Percentiles rank a stretch among this genome's conserved stretches.
These are phyloP conservation scores for Turritopsis dohrnii DNA, from an alignment of 30 jellyfish, hydroid and myxozoan species.

Conservation along the genomic window DNA sequence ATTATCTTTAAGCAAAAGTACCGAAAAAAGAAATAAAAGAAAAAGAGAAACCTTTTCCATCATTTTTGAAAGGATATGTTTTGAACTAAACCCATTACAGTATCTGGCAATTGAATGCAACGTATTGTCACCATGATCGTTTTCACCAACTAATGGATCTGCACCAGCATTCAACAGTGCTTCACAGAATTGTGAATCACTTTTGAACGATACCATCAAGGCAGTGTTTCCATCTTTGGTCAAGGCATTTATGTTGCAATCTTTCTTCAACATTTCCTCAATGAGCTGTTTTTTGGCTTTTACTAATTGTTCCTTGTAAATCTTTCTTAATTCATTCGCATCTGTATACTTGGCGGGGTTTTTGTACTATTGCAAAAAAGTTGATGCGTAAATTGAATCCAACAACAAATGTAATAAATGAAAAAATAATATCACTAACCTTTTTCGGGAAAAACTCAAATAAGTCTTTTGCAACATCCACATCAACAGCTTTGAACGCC, in stretches of 20 bases:
- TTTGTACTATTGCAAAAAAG: constrained; percentile 2
- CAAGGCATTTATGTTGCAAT: constrained; percentile 34
- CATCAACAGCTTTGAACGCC: constrained; percentile 8
- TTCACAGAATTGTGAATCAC: constrained; percentile 6
- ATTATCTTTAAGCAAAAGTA: neutral
- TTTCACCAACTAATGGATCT: constrained; percentile 27
- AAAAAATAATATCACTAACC: neutral
- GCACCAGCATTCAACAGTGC: constrained; percentile 34
- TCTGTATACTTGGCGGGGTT: constrained; percentile 7
- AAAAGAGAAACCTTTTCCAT: constrained; percentile 1
- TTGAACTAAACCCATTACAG: neutral
- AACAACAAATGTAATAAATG: too few relatives aligned
- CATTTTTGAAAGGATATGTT: neutral
- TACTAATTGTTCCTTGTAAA: constrained; percentile 19
- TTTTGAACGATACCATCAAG: constrained; percentile 20
- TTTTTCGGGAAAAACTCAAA: neutral
- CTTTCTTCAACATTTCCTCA: constrained; percentile 17
- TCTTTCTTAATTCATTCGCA: neutral
- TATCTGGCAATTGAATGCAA: constrained; percentile 28
- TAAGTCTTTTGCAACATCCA: constrained; percentile 1
- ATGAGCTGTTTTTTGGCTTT: constrained; percentile 7
- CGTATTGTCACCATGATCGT: constrained; percentile 17
- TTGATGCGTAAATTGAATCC: too few relatives aligned
- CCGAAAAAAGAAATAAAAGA: neutral
- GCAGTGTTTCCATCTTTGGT: constrained; percentile 34